These are phyloP conservation scores for Galaxias olidus DNA, from an alignment of 2,797 vertebrate species.

Conservation along the genomic window DNA sequence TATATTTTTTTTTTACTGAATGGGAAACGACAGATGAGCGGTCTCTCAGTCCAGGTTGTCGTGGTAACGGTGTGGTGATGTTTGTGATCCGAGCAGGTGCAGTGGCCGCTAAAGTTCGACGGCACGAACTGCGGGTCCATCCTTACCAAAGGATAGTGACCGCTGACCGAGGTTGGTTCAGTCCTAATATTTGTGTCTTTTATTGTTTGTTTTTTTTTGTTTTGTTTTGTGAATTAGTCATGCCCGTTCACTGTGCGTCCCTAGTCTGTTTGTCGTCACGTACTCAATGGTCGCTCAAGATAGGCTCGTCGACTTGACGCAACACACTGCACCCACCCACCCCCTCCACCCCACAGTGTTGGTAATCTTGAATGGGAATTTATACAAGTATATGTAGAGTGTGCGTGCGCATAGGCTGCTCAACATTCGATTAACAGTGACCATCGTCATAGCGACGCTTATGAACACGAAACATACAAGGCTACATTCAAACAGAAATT, in stretches of 20 bases:
- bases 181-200: constrained; percentile 83
- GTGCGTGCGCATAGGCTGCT: neutral
- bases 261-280: constrained; percentile 78
- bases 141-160: constrained; percentile 94
- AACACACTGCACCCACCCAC: neutral
- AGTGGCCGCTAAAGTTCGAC: constrained; percentile 91
- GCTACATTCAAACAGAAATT: constrained; percentile 12
- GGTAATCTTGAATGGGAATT: neutral
- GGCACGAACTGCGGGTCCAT: constrained; percentile 92
- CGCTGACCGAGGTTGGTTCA: constrained; percentile 95
- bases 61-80: constrained; percentile 83
- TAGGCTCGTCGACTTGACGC: constrained; percentile 1
- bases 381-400: neutral
- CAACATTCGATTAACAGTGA: constrained; percentile 20
- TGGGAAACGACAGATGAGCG: constrained; percentile 62
- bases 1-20: constrained; percentile 51
- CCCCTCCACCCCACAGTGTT: neutral
- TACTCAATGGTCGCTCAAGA: constrained; percentile 1
- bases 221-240: constrained; percentile 66
- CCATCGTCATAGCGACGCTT: constrained; percentile 17
- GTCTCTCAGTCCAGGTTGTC: constrained; percentile 52
- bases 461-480: constrained; percentile 16
- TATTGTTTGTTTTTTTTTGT: neutral
- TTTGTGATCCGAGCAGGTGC: constrained; percentile 93
- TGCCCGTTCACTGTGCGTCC: constrained; percentile 65